Evolutionary conservation across 1,140 invertebrate genomes (phyloP), one percentile per base, ranked within the genome.

Genomic region (Heliothis subflexa): DNA sequence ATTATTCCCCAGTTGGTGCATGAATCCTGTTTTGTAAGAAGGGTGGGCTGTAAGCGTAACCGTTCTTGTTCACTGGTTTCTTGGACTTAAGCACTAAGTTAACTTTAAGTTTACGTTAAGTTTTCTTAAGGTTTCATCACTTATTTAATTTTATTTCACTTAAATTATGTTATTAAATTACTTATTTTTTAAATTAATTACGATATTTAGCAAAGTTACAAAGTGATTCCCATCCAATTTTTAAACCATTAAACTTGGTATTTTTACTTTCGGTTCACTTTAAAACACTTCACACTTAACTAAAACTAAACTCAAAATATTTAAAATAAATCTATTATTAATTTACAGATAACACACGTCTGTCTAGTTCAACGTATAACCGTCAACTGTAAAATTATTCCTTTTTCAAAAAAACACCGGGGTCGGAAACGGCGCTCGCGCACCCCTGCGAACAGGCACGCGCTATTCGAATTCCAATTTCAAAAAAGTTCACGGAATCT

Each of bases 391-490:
- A 72, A 80, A 80, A 62, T 80, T 76, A 84, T 86, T 81, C 73
- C 73, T 82, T 86, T 88, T 88, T 79, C 80, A 83, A 88, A 90
- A 90, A 83, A 85, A 83, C 78, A 74, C 80, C 81, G 78, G 88
- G 87, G 83, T 89, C 89, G 89, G 86, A 91, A 90, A 89, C 75
- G 86, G 86, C 93, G 91, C 84, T 81, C 78, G 87, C 93, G 93
- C 93, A 93, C 93, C 93, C 92, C 82, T 89, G 80, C 80, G 40
- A 52, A 81, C 79, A 74, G 84, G 91, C 91, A 93, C 92, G 92
- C 86, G 91, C 88, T 85, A 25, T 49, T 62, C 52, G 25, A 75
- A 62, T 75, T 64, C 47, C 57, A 62, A 52, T 28, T 70, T 52
- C 66, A 49, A 66, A 76, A 40, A 77, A 45, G 4, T 7, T 16